These are phyloP conservation scores for Mesorhabditis belari DNA, from an alignment of 2,888 invertebrate species.

Conservation along the genomic window DNA sequence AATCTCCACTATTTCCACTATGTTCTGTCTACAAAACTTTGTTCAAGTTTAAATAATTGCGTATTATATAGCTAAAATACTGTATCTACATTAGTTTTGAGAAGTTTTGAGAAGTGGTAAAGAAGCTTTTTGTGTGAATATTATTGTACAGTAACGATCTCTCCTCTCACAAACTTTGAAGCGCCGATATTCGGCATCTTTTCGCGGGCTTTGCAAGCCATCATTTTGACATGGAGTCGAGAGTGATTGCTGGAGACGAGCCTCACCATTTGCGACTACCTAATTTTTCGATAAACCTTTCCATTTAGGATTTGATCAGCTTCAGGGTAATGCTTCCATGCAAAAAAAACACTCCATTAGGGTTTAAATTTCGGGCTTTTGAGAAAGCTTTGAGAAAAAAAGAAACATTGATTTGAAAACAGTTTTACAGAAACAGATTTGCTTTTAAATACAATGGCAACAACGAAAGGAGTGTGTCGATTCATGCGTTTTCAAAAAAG, in stretches of 20 bases:
- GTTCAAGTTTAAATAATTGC: background rate
- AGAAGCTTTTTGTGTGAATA: background rate
- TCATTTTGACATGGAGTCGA: conserved; percentile 46
- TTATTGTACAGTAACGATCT: background rate
- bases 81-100: background rate
- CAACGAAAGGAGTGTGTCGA: too few species aligned
- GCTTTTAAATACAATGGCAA: too few species aligned
- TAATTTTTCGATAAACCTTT: too few species aligned
- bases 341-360: too few species aligned
- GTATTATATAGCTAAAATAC: background rate
- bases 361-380: too few species aligned
- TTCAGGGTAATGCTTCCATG: too few species aligned
- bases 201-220: conserved; percentile 18
- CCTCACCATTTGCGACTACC: conserved; percentile 8
- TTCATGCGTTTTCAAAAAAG: too few species aligned
- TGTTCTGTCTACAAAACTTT: background rate
- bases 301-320: too few species aligned
- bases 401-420: too few species aligned
- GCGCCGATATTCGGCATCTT: conserved; percentile 48
- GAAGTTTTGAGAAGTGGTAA: background rate
- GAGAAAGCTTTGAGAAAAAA: too few species aligned
- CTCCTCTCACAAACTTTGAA: conserved; percentile 35
- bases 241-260: conserved; percentile 37
- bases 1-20: background rate
- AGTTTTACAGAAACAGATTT: too few species aligned